A percentile compares a stretch with the other conserved stretches of the same genome.
Evolutionary conservation across 2,797 vertebrate genomes (phyloP).

Genomic region (Sebastes baramenuke): DNA sequence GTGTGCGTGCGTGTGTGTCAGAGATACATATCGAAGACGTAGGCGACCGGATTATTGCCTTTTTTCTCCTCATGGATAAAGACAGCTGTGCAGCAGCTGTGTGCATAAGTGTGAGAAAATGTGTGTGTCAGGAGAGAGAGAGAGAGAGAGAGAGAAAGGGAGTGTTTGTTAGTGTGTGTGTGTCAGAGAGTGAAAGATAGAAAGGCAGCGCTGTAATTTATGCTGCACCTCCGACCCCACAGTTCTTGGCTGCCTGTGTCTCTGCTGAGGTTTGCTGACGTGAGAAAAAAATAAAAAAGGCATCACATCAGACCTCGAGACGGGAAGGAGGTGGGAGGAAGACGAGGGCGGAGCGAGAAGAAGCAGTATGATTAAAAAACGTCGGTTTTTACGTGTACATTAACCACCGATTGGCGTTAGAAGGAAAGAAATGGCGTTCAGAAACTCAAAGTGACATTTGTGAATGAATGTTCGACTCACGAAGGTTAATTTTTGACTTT

Average conservation of each 20-base stretch:
- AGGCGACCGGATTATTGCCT: constrained; percentile 52
- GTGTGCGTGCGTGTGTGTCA: constrained; percentile 3
- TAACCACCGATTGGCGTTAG: constrained; percentile 18
- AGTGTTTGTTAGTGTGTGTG: constrained; percentile 20
- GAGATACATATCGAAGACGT: constrained; percentile 61
- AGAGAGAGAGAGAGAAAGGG: background rate
- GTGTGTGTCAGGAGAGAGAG: constrained; percentile 42
- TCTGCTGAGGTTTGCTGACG: constrained; percentile 72
- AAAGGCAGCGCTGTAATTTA: constrained; percentile 65
- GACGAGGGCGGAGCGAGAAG: constrained; percentile 33
- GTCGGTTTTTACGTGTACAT: constrained; percentile 36
- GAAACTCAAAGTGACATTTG: background rate
- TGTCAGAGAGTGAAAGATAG: constrained; percentile 40
- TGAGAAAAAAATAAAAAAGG: constrained; percentile 32
- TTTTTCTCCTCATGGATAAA: constrained; percentile 51
- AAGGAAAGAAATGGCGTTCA: constrained; percentile 1
- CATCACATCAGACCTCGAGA: constrained; percentile 38
- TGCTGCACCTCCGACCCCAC: constrained; percentile 68
- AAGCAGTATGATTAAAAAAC: constrained; percentile 26
- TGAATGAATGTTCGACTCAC: background rate
- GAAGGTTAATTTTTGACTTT: background rate
- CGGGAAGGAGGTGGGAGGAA: constrained; percentile 45
- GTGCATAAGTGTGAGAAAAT: constrained; percentile 66
- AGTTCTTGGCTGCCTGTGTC: constrained; percentile 48
- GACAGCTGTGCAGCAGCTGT: constrained; percentile 79